Evolutionary conservation across 2,113 vertebrate genomes (phyloP), one percentile per base, ranked within the genome.

Genomic region (Microcebus murinus): DNA sequence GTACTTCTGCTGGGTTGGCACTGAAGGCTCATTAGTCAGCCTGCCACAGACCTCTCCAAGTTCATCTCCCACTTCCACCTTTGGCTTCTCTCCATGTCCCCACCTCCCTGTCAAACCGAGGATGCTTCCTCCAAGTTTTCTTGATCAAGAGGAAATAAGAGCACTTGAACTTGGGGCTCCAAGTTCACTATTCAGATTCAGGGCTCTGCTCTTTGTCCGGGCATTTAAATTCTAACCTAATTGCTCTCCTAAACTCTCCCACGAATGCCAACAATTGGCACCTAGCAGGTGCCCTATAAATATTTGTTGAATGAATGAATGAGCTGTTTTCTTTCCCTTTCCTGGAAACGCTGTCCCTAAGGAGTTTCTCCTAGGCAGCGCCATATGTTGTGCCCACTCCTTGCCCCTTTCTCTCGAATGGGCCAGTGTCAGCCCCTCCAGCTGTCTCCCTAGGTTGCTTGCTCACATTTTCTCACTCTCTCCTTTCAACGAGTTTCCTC

Each of bases 1-100:
- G 89, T 15, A 0, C 34, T 13, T 68, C 92, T 76, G 95, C 94
- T 17, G 94, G 92, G 70, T 55, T 97, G 97, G 97, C 83, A 90
- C 89, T 0, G 8, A 87, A 91, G 90, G 45, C 83, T 91, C 95
- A 93, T 96, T 95, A 96, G 94, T 97, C 93, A 97, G 81, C 34
- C 89, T 74, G 36, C 63, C 50, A 59, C 70, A 80, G 77, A 67
- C 90, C 42, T 59, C 77, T 96, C 91, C 95, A 97, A 79, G 94
- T 97, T 97, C 95, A 93, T 94, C 97, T 96, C 91, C 96, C 59
- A 48, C 91, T 94, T 94, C 87, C 80, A 93, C 90, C 92, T 96
- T 90, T 97, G 97, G 97, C 96, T 95, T 36, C 87, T 77, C 21
- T 94, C 96, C 93, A 74, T 15, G 89, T 89, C 57, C 77, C 91